Percentiles rank a stretch among this genome's conserved stretches.
These are phyloP conservation scores for Drosophila repletoides DNA, from an alignment of 1,140 invertebrate genomes.

Conservation along the genomic window DNA sequence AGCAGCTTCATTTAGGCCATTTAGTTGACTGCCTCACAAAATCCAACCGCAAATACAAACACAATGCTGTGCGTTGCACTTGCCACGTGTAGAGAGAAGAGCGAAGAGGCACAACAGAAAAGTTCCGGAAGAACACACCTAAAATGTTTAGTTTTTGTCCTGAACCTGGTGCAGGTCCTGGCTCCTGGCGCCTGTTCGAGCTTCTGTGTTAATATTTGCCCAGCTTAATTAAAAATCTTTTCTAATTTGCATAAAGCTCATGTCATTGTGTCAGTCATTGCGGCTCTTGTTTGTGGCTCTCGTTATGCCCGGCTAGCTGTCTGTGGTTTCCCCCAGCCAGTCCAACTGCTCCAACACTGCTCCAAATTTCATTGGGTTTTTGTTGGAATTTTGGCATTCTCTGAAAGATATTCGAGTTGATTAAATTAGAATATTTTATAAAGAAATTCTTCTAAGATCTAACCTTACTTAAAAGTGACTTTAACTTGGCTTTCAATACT, in stretches of 20 bases:
- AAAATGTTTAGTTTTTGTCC: not conserved
- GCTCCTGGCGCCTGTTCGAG: constrained; percentile 20
- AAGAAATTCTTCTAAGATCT: too few relatives aligned
- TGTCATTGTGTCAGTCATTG: constrained; percentile 56
- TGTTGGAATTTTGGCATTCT: too few relatives aligned
- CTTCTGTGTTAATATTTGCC: constrained; percentile 73
- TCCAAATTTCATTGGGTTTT: too few relatives aligned
- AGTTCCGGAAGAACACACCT: constrained; percentile 32
- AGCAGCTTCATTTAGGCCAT: constrained; percentile 35
- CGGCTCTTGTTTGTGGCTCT: constrained; percentile 42
- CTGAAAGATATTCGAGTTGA: too few relatives aligned
- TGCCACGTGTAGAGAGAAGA: not conserved
- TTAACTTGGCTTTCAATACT: too few relatives aligned
- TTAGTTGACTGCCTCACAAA: constrained; percentile 15
- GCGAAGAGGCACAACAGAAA: not conserved
- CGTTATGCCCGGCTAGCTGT: constrained; percentile 28
- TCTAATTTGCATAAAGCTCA: constrained; percentile 78
- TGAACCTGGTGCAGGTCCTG: constrained; percentile 6
- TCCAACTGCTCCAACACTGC: too few relatives aligned
- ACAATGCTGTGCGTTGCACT: constrained; percentile 16
- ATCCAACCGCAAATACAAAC: constrained; percentile 23
- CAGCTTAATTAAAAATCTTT: constrained; percentile 79
- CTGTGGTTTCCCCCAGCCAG: too few relatives aligned
- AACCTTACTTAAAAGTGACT: too few relatives aligned
- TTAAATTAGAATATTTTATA: too few relatives aligned